Base-by-base conservation (phyloP, 2,113 vertebrate species). In the Hiodon tergisus region DNA sequence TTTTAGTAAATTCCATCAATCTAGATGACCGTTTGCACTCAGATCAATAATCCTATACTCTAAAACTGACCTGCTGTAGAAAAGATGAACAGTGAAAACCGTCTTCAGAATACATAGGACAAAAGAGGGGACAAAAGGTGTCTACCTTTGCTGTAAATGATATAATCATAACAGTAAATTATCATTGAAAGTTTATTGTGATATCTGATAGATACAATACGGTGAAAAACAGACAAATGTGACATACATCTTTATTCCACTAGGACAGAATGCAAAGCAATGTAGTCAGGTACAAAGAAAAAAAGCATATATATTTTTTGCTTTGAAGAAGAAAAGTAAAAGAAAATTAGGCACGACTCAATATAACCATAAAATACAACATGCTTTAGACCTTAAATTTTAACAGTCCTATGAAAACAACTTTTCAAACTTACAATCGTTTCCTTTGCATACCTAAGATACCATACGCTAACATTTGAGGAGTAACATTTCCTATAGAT, bases 111-210 rank as follows among this genome's bases (percentile, higher is more conserved):
- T 57, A 57, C 54, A 57, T 10, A 67, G 17, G 14, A 8, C 31
- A 67, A 31, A 67, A 10, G 52, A 10, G 52, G 6, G 11, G n/a
- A 31, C 5, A 59, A 71, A 57, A n/a, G 55, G 55, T 4, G 16
- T 57, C 17, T 8, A 3, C n/a, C n/a, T 57, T 14, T 16, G 16
- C 11, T 14, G 13, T 7, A 11, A 65, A 31, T 47, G 16, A 48
- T 67, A 11, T 77, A 13, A 74, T 3, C 54, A 72, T 77, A 75
- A 74, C 57, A 59, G 55, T 31, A 70, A 72, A 82, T 87, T 90
- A 82, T 88, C 88, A 92, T 89, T 90, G 90, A 90, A 95, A 93
- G 92, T 96, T 95, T 96, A 95, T 95, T 96, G 92, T 95, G 92
- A 94, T 94, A 95, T 92, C 90, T 89, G 86, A 90, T 87, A 84